phyloP scores from a whole-genome alignment of 2,113 vertebrate genomes.

The Phyllostomus discolor region DNA sequence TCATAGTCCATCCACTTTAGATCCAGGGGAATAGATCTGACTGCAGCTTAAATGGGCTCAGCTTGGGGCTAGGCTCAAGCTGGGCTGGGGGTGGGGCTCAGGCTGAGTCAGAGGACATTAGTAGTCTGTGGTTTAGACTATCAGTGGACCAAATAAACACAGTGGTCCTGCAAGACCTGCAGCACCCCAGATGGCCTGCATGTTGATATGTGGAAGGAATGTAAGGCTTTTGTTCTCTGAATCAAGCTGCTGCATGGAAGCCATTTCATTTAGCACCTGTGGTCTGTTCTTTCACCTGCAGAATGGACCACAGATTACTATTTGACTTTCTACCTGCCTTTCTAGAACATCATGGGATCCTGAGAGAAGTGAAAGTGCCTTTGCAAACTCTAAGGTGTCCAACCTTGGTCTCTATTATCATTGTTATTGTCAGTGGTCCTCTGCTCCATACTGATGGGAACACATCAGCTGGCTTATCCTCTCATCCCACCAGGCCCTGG shows the following conservation, averaged over 20 bases:
- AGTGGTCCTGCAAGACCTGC: constrained; percentile 54
- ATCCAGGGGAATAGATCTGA: not conserved
- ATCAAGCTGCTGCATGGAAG: not conserved
- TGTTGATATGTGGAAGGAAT: not conserved
- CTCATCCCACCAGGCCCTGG: not conserved
- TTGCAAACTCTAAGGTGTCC: not conserved
- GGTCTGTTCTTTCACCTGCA: not conserved
- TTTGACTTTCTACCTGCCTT: not conserved
- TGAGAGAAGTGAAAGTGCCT: not conserved
- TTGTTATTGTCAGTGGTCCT: rapidly evolving
- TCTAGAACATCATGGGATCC: not conserved
- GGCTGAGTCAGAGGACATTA: not conserved
- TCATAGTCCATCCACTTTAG: not conserved
- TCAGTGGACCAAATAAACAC: not conserved
- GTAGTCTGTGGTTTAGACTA: not conserved
- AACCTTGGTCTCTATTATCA: no score
- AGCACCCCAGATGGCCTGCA: constrained; percentile 23
- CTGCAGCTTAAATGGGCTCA: not conserved
- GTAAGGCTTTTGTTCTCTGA: not conserved
- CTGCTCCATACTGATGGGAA: not conserved
- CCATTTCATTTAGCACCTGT: not conserved
- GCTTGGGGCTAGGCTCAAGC: not conserved
- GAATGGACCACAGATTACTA: not conserved
- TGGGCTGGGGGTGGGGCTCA: not conserved
- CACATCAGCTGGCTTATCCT: not conserved